Conservation (phyloP, 2,113 vertebrate species). For the Ageneiosus marmoratus region DNA sequence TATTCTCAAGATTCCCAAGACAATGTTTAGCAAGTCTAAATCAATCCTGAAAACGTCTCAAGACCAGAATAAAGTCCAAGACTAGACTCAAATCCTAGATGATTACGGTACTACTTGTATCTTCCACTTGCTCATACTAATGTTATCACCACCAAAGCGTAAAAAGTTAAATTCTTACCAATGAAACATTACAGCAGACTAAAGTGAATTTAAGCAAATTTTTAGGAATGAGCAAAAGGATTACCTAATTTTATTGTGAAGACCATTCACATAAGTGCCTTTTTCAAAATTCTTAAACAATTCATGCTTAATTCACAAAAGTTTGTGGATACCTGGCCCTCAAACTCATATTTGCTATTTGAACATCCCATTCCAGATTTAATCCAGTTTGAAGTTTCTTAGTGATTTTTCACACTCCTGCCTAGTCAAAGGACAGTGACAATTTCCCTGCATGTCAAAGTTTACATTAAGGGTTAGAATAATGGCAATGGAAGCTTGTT, state of each 20-base stretch:
- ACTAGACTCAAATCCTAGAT: neutral
- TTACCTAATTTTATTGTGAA: neutral
- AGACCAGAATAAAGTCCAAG: neutral
- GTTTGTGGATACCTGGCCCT: neutral
- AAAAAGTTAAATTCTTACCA: neutral
- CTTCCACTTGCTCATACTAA: neutral
- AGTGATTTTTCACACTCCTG: neutral
- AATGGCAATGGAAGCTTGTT: neutral
- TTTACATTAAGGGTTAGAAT: conserved; percentile 33
- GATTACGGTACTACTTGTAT: neutral
- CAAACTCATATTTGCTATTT: neutral
- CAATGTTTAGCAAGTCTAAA: neutral
- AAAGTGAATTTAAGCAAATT: neutral
- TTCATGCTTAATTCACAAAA: neutral
- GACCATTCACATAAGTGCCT: neutral
- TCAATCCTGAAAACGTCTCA: neutral
- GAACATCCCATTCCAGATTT: neutral
- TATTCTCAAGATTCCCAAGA: neutral
- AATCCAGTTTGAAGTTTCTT: neutral
- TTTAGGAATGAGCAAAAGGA: neutral
- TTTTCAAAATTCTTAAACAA: neutral
- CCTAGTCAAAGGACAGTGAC: neutral
- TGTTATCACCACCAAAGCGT: neutral
- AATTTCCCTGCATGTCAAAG: neutral
- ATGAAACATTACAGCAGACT: neutral